A percentile compares a stretch with the other conserved stretches of the same genome.
phyloP scores from a whole-genome alignment of 64 coral and sea anemone genomes.

The Porites australiensis region DNA sequence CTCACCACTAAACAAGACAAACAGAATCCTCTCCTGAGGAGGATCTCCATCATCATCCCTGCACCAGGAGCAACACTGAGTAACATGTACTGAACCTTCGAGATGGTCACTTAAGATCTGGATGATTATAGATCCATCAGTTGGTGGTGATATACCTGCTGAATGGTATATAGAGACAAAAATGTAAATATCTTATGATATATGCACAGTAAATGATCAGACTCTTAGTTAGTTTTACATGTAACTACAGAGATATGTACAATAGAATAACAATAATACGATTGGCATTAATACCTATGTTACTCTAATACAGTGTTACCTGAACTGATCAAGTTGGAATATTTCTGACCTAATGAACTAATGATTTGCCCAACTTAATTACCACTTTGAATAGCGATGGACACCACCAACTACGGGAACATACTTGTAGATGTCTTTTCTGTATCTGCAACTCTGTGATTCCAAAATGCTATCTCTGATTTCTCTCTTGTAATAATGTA shows the following conservation, averaged over 20 bases:
- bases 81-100: slow-evolving; percentile 71
- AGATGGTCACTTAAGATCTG: slow-evolving; percentile 56
- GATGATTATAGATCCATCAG: slow-evolving; percentile 24
- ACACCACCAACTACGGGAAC: background rate
- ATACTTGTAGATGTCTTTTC: slow-evolving; percentile 14
- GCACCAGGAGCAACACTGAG: slow-evolving; percentile 61
- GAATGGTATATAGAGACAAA: background rate
- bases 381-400: no score
- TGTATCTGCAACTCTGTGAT: slow-evolving; percentile 53
- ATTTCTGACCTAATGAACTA: no score
- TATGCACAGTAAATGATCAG: background rate
- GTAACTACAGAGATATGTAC: no score
- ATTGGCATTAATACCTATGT: no score
- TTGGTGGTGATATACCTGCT: background rate
- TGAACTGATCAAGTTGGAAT: no score
- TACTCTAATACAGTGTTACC: no score
- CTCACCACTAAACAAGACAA: slow-evolving; percentile 68
- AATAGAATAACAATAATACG: no score
- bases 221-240: no score
- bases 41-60: background rate
- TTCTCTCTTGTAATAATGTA: slow-evolving; percentile 79
- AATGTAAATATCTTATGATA: no score
- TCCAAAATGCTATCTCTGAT: slow-evolving; percentile 86
- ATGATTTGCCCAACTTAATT: no score
- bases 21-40: slow-evolving; percentile 19